phyloP scores from a whole-genome alignment of 1,140 invertebrate genomes.

The Dolichoris vasculosae region DNA sequence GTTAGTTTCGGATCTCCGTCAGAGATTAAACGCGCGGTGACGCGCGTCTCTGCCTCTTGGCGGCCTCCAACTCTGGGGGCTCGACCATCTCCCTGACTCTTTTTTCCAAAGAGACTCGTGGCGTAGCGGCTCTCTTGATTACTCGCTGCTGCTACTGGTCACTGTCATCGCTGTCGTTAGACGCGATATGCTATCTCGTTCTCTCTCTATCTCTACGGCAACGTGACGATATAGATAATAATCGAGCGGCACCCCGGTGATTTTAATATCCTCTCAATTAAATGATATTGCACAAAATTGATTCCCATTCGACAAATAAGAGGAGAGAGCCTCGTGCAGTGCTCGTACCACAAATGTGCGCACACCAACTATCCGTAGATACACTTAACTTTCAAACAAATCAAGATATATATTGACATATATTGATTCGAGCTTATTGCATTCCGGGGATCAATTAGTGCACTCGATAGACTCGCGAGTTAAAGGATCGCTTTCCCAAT shows the following conservation, averaged over 20 bases:
- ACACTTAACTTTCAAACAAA: slow-evolving; percentile 26
- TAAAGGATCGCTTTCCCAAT: neutral
- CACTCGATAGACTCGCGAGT: neutral
- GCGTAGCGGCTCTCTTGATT: neutral
- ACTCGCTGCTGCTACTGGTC: slow-evolving; percentile 4
- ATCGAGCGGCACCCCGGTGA: slow-evolving; percentile 49
- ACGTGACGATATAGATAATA: slow-evolving; percentile 14
- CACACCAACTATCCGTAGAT: neutral
- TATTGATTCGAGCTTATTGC: slow-evolving; percentile 29
- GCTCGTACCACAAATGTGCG: slow-evolving; percentile 1
- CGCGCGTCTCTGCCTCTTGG: neutral
- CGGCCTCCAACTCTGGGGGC: slow-evolving; percentile 32
- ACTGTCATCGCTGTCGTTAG: neutral
- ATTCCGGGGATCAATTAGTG: slow-evolving; percentile 38
- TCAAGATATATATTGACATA: slow-evolving; percentile 25
- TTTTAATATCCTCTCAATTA: slow-evolving; percentile 58
- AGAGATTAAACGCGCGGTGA: slow-evolving; percentile 37
- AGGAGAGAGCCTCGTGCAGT: neutral
- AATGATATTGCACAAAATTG: slow-evolving; percentile 60
- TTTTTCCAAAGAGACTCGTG: slow-evolving; percentile 12
- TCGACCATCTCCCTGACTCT: slow-evolving; percentile 3
- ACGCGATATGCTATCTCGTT: neutral
- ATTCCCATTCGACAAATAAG: slow-evolving; percentile 51
- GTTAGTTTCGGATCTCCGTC: neutral
- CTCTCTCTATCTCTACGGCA: neutral